phyloP scores from a whole-genome alignment of 2,888 invertebrate genomes.

The Eustalomyia histrio region DNA sequence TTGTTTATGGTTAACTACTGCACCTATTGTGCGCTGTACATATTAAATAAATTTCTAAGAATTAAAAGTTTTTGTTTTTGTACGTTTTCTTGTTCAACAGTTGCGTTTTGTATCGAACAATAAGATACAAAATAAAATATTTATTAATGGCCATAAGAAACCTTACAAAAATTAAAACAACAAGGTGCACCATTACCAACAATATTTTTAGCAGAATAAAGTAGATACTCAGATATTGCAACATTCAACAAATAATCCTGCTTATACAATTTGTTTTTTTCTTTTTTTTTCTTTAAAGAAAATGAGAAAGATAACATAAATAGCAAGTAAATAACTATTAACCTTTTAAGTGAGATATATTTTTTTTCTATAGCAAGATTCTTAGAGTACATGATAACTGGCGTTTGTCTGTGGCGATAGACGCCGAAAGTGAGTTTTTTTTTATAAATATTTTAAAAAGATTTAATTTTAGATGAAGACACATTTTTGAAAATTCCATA shows the following conservation, averaged over 20 bases:
- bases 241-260: not conserved
- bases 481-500: too few relatives aligned
- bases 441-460: too few relatives aligned
- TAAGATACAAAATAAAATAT: slow-evolving; percentile 2
- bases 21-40: slow-evolving; percentile 30
- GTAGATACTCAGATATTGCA: not conserved
- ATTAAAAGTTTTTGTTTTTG: not conserved
- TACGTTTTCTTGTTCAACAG: not conserved
- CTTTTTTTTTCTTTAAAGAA: not conserved
- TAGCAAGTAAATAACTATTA: not conserved
- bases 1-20: slow-evolving; percentile 25
- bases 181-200: not conserved
- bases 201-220: not conserved
- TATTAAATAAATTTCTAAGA: slow-evolving; percentile 29
- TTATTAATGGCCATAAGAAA: not conserved
- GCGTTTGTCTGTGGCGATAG: too few relatives aligned
- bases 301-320: not conserved
- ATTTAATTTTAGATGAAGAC: too few relatives aligned
- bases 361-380: too few relatives aligned
- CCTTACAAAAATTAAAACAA: not conserved
- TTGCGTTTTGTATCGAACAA: not conserved
- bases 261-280: not conserved
- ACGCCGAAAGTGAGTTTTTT: too few relatives aligned
- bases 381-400: too few relatives aligned
- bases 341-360: not conserved